phyloP scores from a whole-genome alignment of 2,113 vertebrate species.

The Pogonocichla stellata region DNA sequence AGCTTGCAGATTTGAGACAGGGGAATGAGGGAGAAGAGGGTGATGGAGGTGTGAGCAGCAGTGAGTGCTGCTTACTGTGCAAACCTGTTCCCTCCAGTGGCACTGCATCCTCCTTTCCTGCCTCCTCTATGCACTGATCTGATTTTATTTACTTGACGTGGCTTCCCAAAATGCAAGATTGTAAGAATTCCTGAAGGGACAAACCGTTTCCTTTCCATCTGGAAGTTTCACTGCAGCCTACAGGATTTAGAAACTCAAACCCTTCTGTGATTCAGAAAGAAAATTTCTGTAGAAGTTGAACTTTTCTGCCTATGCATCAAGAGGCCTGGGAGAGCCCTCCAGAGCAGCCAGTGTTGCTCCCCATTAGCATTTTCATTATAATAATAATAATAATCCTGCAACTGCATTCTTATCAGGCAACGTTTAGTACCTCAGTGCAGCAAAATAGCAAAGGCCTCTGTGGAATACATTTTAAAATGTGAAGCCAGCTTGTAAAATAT shows the following conservation, averaged over 20 bases:
- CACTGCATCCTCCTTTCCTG: not conserved
- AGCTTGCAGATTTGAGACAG: not conserved
- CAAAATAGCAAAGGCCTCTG: not conserved
- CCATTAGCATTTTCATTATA: not conserved
- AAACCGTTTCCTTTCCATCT: slow-evolving; percentile 34
- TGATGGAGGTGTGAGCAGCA: slow-evolving; percentile 20
- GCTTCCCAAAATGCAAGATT: slow-evolving; percentile 14
- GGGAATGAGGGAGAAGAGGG: not conserved
- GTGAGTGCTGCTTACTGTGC: not conserved
- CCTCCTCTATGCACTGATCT: not conserved
- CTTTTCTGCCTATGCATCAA: not conserved
- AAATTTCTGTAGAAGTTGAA: not conserved
- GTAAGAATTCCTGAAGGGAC: slow-evolving; percentile 30
- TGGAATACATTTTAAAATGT: slow-evolving; percentile 5
- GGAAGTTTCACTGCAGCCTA: slow-evolving; percentile 34
- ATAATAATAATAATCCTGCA: not conserved
- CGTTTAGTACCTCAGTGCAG: not conserved
- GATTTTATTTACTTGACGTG: not conserved
- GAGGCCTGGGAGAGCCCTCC: not conserved
- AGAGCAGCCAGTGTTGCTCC: not conserved
- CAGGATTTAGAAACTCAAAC: not conserved
- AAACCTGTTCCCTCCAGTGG: not conserved
- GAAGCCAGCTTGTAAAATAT: not conserved
- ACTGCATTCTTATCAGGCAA: not conserved
- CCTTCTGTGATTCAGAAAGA: not conserved